These are phyloP conservation scores for Stenodema calcarata DNA, from an alignment of 2,888 invertebrate genomes.

Conservation along the genomic window DNA sequence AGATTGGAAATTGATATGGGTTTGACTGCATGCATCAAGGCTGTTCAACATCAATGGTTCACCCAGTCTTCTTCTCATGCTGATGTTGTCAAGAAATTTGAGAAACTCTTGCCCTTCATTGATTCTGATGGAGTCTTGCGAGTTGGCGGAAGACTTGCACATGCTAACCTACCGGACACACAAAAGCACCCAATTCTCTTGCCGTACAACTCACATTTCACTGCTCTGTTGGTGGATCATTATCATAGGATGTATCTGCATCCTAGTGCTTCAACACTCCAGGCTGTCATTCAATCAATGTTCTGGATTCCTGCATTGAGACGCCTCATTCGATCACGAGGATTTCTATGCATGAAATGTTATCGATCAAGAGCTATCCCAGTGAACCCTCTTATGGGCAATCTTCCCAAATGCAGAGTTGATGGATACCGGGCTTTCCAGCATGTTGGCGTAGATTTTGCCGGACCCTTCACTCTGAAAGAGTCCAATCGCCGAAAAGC, in stretches of 20 bases:
- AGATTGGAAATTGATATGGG: no score
- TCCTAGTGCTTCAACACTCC: conserved; percentile 50
- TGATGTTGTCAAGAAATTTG: no score
- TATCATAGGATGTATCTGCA: conserved; percentile 47
- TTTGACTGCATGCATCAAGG: no score
- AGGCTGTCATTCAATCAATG: not conserved
- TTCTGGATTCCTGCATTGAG: conserved; percentile 39
- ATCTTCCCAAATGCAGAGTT: not conserved
- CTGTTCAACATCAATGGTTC: no score
- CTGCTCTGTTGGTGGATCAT: not conserved
- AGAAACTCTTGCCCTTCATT: no score
- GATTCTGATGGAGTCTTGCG: not conserved
- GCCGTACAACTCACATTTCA: not conserved
- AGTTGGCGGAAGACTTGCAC: conserved; percentile 15
- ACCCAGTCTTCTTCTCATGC: no score
- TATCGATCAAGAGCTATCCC: conserved; percentile 36
- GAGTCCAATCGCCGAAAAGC: not conserved
- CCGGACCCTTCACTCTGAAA: conserved; percentile 54
- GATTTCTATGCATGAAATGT: conserved; percentile 45
- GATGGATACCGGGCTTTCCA: not conserved
- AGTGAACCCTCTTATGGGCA: not conserved
- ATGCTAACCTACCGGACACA: not conserved
- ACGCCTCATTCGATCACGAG: not conserved
- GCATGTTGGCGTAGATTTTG: conserved; percentile 55
- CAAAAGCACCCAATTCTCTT: conserved; percentile 25